Evolutionary conservation across 2,113 vertebrate genomes (phyloP), one percentile per base, ranked within the genome.

Genomic region (zebrafish (Danio rerio)): DNA sequence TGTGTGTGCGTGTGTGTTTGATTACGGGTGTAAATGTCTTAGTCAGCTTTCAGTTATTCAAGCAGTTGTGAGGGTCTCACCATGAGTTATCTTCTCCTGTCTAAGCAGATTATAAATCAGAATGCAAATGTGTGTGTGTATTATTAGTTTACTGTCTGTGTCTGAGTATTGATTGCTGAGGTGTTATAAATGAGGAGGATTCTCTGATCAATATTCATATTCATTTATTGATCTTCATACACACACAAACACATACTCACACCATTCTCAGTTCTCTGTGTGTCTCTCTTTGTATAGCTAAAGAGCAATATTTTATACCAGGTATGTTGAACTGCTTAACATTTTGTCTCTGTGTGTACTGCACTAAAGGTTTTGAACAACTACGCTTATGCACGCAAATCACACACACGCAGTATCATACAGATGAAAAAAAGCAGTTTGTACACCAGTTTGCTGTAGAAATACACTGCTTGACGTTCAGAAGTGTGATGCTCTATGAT

Each of bases 221-320:
- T 71, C 20, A 81, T 50, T 21, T 61, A 81, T 81, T 71, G 72
- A 77, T 63, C 45, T 16, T 70, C 69, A 68, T 42, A 79, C 55
- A 18, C 92, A 90, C 91, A 76, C 69, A 68, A 43, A 79, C 59
- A n/a, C 92, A 90, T 91, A 91, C 31, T 2, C 31, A 84, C 74
- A 92, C 89, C 93, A 88, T 91, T 95, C 83, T 87, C 80, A 83
- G 45, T 18, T 87, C 74, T 82, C 31, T 85, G 43, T 86, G n/a
- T 84, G 15, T 87, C 62, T 85, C 15, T 79, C 53, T 94, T 93
- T 94, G 89, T 92, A 85, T 97, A 99, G 98, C 97, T 93, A 98
- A 96, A 96, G 98, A 99, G 93, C 97, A 99, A 92, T 99, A 99
- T 98, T 96, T 98, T 95, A 97, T 99, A 95, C 96, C 97, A 99